Evolutionary conservation across 1,140 invertebrate species (phyloP).

Genomic region (Geopemphigus sp.): DNA sequence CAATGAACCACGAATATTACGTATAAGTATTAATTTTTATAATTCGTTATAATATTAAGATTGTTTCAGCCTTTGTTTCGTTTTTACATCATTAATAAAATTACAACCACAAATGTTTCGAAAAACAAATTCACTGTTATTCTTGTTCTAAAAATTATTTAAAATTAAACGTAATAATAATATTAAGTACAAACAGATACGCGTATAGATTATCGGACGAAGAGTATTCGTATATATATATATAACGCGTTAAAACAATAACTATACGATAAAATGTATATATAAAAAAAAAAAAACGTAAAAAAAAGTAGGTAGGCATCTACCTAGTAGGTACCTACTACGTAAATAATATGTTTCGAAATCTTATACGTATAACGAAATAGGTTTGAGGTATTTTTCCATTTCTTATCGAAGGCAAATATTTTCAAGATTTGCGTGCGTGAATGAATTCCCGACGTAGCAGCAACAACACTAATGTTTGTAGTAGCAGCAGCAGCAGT

Average conservation of each 20-base stretch:
- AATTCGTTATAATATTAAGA: constrained; percentile 15
- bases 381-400: constrained; percentile 17
- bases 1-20: background rate
- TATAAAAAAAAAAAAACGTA: constrained; percentile 10
- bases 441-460: too few species aligned
- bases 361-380: background rate
- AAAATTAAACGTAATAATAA: background rate
- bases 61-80: constrained; percentile 25
- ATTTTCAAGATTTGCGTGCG: too few species aligned
- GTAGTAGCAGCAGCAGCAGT: too few species aligned
- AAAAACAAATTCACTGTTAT: background rate
- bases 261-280: background rate
- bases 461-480: too few species aligned
- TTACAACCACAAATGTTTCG: constrained; percentile 4
- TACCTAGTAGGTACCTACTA: background rate
- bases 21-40: constrained; percentile 3
- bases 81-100: constrained; percentile 21
- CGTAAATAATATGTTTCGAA: background rate
- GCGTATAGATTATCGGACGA: constrained; percentile 6
- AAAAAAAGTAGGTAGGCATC: too few species aligned
- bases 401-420: too few species aligned
- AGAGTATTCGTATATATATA: background rate
- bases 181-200: background rate
- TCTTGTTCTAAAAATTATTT: constrained; percentile 21
- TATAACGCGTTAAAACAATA: constrained; percentile 7